Conservation (phyloP, 2,113 vertebrate genomes). For the Microcebus tavaratra region DNA sequence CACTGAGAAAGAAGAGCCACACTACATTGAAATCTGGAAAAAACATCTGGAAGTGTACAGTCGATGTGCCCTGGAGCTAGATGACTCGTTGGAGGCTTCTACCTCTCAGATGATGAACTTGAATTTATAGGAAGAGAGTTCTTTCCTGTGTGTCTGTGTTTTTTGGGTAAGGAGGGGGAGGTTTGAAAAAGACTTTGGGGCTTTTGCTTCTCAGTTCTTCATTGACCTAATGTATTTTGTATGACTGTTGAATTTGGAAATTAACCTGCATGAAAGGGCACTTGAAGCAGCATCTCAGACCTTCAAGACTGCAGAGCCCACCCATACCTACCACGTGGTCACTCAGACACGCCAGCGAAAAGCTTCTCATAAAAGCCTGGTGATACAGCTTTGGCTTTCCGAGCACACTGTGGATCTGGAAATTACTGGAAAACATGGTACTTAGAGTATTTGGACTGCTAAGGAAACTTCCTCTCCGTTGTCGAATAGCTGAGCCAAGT, state of each 20-base stretch:
- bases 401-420: neutral
- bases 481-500: neutral
- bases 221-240: neutral
- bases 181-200: neutral
- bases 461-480: neutral
- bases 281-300: neutral
- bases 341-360: rapidly evolving
- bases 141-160: neutral
- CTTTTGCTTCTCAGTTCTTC: conserved; percentile 4
- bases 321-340: too few species aligned
- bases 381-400: neutral
- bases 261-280: neutral
- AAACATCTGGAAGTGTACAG: conserved; percentile 85
- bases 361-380: neutral
- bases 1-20: conserved; percentile 88
- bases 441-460: neutral
- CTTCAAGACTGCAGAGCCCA: neutral
- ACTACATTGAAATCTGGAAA: conserved; percentile 90
- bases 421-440: neutral
- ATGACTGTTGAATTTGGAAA: neutral
- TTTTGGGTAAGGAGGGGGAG: neutral
- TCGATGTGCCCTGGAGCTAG: conserved; percentile 80
- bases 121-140: conserved; percentile 72
- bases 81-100: conserved; percentile 75
- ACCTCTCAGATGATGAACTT: conserved; percentile 77